A percentile compares a stretch with the other conserved stretches of the same genome.
These are phyloP conservation scores for Bos indicus DNA, from an alignment of 2,113 vertebrate genomes.

Conservation along the genomic window DNA sequence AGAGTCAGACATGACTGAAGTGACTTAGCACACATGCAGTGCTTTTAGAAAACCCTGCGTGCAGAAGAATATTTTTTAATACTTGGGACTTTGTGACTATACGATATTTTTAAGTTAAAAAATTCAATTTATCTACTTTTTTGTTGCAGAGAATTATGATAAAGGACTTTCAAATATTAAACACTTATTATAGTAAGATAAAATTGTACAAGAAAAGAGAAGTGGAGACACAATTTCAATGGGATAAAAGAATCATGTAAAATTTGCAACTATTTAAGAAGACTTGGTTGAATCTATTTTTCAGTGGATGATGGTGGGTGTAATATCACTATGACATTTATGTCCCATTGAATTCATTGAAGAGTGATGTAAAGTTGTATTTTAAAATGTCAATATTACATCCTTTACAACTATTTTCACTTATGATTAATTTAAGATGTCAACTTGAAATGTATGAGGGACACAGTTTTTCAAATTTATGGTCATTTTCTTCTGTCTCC, in stretches of 20 bases:
- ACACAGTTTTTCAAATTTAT: conserved; percentile 49
- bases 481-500: not conserved
- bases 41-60: not conserved
- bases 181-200: not conserved
- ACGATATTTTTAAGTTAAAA: not conserved
- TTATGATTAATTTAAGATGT: conserved; percentile 57
- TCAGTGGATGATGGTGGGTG: not conserved
- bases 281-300: conserved; percentile 3
- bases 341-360: conserved; percentile 20
- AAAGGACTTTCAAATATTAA: conserved; percentile 21
- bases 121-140: not conserved
- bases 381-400: conserved; percentile 46
- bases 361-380: conserved; percentile 21
- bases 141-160: not conserved
- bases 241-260: not conserved
- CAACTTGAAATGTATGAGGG: conserved; percentile 15
- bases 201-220: not conserved
- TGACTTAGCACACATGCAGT: not conserved
- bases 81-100: not conserved
- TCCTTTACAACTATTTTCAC: conserved; percentile 47
- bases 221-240: not conserved
- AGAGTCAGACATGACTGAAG: not conserved
- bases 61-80: not conserved
- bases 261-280: conserved; percentile 11
- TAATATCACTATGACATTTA: conserved; percentile 53